A percentile compares a stretch with the other conserved stretches of the same genome.
Conservation (phyloP, 1,140 invertebrate genomes). For the Elymnias hypermnestra region DNA sequence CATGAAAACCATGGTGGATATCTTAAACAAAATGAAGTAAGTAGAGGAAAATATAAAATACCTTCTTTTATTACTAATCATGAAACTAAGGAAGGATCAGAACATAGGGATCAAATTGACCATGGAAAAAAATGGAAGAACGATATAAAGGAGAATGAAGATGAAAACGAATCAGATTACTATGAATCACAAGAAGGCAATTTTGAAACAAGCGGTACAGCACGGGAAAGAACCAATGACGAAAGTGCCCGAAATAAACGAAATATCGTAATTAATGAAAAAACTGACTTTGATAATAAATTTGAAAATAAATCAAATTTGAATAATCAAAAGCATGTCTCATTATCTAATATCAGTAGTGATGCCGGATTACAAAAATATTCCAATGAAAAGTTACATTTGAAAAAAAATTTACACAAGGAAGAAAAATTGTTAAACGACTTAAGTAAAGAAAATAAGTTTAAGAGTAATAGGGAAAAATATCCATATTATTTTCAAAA, state of each 20-base stretch:
- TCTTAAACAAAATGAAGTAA: slow-evolving; percentile 56
- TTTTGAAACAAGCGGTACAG: slow-evolving; percentile 22
- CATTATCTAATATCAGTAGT: too few relatives aligned
- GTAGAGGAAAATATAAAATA: slow-evolving; percentile 60
- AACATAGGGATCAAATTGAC: slow-evolving; percentile 38
- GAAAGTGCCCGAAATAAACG: slow-evolving; percentile 21
- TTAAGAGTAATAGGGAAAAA: too few relatives aligned
- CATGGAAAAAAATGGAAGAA: slow-evolving; percentile 59
- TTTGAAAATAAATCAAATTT: not conserved
- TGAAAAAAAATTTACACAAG: too few relatives aligned
- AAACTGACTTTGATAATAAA: not conserved
- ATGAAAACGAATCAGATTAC: slow-evolving; percentile 47
- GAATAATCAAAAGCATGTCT: slow-evolving; percentile 4
- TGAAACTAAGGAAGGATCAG: slow-evolving; percentile 46
- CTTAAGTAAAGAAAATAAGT: too few relatives aligned
- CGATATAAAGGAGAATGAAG: slow-evolving; percentile 43
- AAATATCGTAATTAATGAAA: not conserved
- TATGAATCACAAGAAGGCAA: slow-evolving; percentile 43
- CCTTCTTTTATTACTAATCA: slow-evolving; percentile 36
- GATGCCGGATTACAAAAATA: slow-evolving; percentile 5
- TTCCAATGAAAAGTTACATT: not conserved
- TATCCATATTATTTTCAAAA: slow-evolving; percentile 75
- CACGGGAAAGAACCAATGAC: slow-evolving; percentile 14
- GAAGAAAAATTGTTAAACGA: too few relatives aligned
- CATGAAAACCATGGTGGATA: slow-evolving; percentile 66